Percentiles rank a stretch among this genome's conserved stretches.
These are phyloP conservation scores for Cepaea hortensis DNA, from an alignment of 2,888 invertebrate genomes.

Conservation along the genomic window DNA sequence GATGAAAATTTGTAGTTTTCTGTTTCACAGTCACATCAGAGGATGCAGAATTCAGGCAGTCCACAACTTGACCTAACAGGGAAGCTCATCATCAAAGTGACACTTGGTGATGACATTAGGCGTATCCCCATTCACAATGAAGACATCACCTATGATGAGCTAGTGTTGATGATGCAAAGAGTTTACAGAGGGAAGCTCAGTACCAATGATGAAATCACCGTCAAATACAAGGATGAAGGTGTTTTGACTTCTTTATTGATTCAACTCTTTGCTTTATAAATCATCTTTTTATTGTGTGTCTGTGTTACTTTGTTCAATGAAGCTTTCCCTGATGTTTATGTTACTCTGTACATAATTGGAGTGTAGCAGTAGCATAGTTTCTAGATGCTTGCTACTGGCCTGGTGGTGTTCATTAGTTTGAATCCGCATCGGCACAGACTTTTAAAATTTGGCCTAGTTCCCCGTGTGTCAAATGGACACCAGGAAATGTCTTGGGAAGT, in stretches of 20 bases:
- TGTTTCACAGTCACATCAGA: slow-evolving; percentile 32
- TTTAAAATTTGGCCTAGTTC: no score
- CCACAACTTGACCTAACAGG: slow-evolving; percentile 73
- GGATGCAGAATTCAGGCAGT: slow-evolving; percentile 58
- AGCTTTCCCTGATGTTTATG: no score
- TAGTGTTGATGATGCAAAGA: slow-evolving; percentile 85
- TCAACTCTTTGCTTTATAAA: not conserved
- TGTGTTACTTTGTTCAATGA: no score
- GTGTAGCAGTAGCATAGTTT: no score
- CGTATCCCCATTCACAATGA: slow-evolving; percentile 85
- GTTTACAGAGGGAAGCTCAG: slow-evolving; percentile 82
- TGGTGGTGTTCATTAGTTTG: no score
- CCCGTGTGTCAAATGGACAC: no score
- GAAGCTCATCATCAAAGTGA: slow-evolving; percentile 77
- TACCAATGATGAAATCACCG: slow-evolving; percentile 82
- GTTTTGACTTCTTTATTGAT: not conserved
- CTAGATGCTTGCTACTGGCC: no score
- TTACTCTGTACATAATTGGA: no score
- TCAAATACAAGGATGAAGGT: slow-evolving; percentile 86
- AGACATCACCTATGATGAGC: slow-evolving; percentile 82
- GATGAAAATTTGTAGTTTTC: not conserved
- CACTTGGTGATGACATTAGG: slow-evolving; percentile 83
- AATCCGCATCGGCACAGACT: no score
- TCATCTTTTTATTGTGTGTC: no score
- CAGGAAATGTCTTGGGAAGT: no score